These are phyloP conservation scores for Empis stercorea DNA, from an alignment of 2,888 invertebrate species.

Conservation along the genomic window DNA sequence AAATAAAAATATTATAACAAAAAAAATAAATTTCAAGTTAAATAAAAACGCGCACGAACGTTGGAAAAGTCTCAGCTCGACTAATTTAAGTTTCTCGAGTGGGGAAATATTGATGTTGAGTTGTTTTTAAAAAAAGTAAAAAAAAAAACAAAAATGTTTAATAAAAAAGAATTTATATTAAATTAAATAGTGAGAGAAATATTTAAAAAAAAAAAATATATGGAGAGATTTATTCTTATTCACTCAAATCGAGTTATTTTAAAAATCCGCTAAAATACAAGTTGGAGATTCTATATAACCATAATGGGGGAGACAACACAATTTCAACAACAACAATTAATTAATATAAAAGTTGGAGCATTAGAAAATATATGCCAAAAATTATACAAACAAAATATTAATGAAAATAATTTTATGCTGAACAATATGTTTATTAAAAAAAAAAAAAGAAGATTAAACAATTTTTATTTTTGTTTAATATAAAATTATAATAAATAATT, in stretches of 20 bases:
- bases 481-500: too few species aligned
- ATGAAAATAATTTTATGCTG: too few species aligned
- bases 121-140: background rate
- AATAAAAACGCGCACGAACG: conserved; percentile 1
- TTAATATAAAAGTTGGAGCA: too few species aligned
- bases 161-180: background rate
- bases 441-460: too few species aligned
- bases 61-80: conserved; percentile 1
- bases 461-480: too few species aligned
- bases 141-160: background rate
- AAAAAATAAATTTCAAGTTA: background rate
- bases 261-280: background rate
- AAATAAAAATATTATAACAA: background rate
- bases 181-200: background rate
- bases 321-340: too few species aligned
- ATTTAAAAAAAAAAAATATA: background rate
- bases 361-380: too few species aligned
- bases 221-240: too few species aligned
- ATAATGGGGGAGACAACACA: background rate
- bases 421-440: too few species aligned
- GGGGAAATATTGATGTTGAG: background rate
- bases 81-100: background rate
- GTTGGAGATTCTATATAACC: background rate
- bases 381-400: too few species aligned
- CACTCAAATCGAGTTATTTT: too few species aligned